Percentiles rank a stretch among this genome's conserved stretches.
Evolutionary conservation across 2,797 vertebrate species (phyloP).

Genomic region (Phalloptychus januarius): DNA sequence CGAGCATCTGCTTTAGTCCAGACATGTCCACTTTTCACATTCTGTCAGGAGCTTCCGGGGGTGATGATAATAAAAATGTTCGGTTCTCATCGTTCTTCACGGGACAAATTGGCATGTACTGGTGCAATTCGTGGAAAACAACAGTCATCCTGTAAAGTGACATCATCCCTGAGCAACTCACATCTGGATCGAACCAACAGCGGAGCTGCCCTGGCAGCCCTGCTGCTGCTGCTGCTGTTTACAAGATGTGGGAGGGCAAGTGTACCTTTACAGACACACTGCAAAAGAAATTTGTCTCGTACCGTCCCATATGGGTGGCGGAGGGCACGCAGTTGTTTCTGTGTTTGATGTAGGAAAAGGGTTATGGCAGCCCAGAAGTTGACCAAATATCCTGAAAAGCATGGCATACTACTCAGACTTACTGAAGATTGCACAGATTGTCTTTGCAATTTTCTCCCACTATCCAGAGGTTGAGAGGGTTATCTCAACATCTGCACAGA

Average conservation of each 20-base stretch:
- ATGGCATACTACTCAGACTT: not conserved
- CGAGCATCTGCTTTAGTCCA: not conserved
- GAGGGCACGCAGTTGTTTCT: not conserved
- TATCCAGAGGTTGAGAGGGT: not conserved
- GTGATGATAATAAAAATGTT: not conserved
- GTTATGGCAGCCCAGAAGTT: not conserved
- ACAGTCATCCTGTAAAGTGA: not conserved
- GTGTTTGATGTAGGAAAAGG: not conserved
- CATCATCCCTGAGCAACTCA: not conserved
- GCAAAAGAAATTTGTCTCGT: not conserved
- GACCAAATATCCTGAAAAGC: not conserved
- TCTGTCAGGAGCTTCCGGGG: not conserved
- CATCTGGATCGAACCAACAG: not conserved
- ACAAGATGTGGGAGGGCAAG: not conserved
- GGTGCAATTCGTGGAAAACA: not conserved
- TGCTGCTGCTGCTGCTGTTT: not conserved
- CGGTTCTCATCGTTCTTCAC: not conserved
- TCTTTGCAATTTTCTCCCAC: not conserved
- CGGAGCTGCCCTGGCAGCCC: not conserved
- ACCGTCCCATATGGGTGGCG: not conserved
- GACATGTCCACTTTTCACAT: no score
- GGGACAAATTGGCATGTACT: not conserved
- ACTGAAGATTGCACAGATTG: not conserved
- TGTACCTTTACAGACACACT: not conserved
- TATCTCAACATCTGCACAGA: not conserved